phyloP scores from a whole-genome alignment of 2,113 vertebrate species.

The Crotalus tigris region DNA sequence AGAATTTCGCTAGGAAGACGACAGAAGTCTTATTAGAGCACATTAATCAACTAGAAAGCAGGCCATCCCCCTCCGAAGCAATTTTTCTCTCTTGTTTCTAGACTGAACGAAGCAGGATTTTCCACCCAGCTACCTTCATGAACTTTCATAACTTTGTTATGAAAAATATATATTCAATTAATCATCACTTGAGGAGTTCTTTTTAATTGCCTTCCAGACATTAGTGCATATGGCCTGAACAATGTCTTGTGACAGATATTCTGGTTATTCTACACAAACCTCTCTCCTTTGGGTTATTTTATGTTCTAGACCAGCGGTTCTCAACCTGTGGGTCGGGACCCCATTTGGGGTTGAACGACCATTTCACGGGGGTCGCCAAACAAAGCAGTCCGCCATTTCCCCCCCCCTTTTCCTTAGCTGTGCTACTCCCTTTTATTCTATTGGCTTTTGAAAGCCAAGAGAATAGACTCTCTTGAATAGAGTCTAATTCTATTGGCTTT shows the following conservation, averaged over 20 bases:
- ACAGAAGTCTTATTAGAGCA: background rate
- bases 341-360: too few relatives aligned
- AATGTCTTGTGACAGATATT: background rate
- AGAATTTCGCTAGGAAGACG: background rate
- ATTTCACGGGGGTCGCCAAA: too few relatives aligned
- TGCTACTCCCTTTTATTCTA: too few relatives aligned
- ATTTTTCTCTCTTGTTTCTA: slow-evolving; percentile 7
- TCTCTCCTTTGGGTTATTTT: slow-evolving; percentile 26
- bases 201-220: background rate
- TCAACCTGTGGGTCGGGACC: too few relatives aligned
- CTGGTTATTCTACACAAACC: slow-evolving; percentile 36
- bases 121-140: slow-evolving; percentile 9
- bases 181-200: background rate
- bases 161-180: slow-evolving; percentile 36
- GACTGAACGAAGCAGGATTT: slow-evolving; percentile 15
- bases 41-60: slow-evolving; percentile 35
- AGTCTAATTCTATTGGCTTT: too few relatives aligned
- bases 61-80: slow-evolving; percentile 8
- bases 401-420: too few relatives aligned
- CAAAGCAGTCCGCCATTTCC: too few relatives aligned
- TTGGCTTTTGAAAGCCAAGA: too few relatives aligned
- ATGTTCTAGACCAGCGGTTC: background rate
- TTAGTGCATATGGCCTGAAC: slow-evolving; percentile 33
- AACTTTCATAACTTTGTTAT: slow-evolving; percentile 25
- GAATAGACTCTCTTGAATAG: too few relatives aligned